Evolutionary conservation across 2,888 invertebrate genomes (phyloP).

Genomic region (Drosophila sordidula): DNA sequence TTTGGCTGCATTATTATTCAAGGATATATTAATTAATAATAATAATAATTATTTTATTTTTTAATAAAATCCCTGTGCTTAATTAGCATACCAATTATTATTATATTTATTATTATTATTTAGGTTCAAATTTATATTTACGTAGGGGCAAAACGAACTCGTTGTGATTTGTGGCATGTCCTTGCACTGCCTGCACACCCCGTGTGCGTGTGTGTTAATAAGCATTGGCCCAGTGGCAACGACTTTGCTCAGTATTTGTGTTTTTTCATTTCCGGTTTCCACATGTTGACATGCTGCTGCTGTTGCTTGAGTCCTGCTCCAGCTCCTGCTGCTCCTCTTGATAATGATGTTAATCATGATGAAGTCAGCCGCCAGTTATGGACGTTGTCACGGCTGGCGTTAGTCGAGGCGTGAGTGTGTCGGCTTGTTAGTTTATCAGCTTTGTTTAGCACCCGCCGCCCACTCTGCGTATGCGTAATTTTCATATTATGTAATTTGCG

Average conservation of each 20-base stretch:
- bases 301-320: slow-evolving; percentile 6
- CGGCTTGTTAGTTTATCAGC: slow-evolving; percentile 64
- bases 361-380: slow-evolving; percentile 51
- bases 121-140: too few relatives aligned
- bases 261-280: slow-evolving; percentile 81
- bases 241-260: slow-evolving; percentile 75
- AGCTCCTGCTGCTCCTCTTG: slow-evolving; percentile 34
- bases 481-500: slow-evolving; percentile 77
- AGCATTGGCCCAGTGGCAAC: slow-evolving; percentile 74
- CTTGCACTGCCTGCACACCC: slow-evolving; percentile 17
- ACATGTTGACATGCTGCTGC: slow-evolving; percentile 72
- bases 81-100: too few relatives aligned
- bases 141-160: slow-evolving; percentile 7
- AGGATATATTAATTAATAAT: too few relatives aligned
- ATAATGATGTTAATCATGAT: slow-evolving; percentile 45
- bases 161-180: slow-evolving; percentile 38
- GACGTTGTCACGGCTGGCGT: slow-evolving; percentile 26
- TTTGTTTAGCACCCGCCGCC: slow-evolving; percentile 51
- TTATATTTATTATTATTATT: too few relatives aligned
- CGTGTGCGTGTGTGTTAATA: slow-evolving; percentile 65
- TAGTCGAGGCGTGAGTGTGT: slow-evolving; percentile 38
- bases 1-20: too few relatives aligned
- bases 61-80: too few relatives aligned
- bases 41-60: too few relatives aligned
- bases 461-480: slow-evolving; percentile 77